Conservation (phyloP, 2,888 invertebrate species). For the Bombylius major region DNA sequence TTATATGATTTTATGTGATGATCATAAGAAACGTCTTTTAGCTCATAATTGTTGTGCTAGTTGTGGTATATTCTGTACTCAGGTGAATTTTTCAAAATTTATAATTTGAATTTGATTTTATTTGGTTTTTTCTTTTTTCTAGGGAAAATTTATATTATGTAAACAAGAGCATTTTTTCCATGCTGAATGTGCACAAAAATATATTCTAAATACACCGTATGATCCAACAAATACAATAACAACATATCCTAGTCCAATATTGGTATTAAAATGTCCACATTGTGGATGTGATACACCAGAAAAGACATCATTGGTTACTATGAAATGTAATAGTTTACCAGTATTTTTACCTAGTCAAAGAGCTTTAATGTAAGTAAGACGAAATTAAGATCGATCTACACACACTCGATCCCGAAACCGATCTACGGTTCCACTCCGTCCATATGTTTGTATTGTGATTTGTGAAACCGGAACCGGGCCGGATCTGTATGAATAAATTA, state of each 20-base stretch:
- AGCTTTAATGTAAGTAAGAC: slow-evolving; percentile 23
- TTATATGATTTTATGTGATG: slow-evolving; percentile 64
- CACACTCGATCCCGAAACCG: background rate
- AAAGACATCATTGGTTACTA: slow-evolving; percentile 43
- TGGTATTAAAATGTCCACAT: slow-evolving; percentile 52
- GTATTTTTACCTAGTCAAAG: slow-evolving; percentile 47
- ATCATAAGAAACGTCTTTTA: slow-evolving; percentile 61
- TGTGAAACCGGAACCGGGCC: too few species aligned
- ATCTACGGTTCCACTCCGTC: too few species aligned
- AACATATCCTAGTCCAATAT: slow-evolving; percentile 30
- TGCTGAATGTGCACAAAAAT: slow-evolving; percentile 53
- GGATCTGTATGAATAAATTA: too few species aligned
- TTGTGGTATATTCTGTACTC: slow-evolving; percentile 82
- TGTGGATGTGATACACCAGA: slow-evolving; percentile 50
- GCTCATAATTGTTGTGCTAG: slow-evolving; percentile 82
- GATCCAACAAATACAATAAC: slow-evolving; percentile 36
- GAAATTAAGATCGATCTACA: background rate
- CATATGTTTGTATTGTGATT: too few species aligned
- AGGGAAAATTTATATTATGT: slow-evolving; percentile 79
- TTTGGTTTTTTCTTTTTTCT: slow-evolving; percentile 14
- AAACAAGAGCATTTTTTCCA: slow-evolving; percentile 70
- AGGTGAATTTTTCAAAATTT: slow-evolving; percentile 40
- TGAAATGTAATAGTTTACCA: slow-evolving; percentile 49
- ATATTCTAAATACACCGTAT: slow-evolving; percentile 31
- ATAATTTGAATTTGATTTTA: too few species aligned